Percentiles rank a stretch among this genome's conserved stretches.
Conservation (phyloP, 2,113 vertebrate genomes). For the Vulpes vulpes region DNA sequence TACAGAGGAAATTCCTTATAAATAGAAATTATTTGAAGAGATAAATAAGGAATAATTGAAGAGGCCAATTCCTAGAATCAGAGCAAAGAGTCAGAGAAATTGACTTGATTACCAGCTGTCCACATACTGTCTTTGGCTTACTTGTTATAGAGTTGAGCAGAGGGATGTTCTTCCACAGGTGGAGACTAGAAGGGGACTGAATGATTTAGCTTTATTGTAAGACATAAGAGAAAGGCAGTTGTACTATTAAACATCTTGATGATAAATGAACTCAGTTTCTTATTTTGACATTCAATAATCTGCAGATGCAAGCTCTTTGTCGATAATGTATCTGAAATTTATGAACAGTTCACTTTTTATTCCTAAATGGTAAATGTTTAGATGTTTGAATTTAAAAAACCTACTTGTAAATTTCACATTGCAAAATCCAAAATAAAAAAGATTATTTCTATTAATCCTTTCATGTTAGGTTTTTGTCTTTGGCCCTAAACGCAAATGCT, state of each 20-base stretch:
- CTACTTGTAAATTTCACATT: neutral
- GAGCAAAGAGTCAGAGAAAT: neutral
- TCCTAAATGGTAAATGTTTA: neutral
- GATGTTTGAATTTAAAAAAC: neutral
- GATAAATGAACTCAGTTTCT: conserved; percentile 5
- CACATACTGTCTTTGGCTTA: neutral
- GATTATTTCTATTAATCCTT: neutral
- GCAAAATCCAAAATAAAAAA: neutral
- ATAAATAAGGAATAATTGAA: neutral
- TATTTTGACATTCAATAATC: conserved; percentile 24
- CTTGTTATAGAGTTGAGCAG: neutral
- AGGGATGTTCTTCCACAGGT: neutral
- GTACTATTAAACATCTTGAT: neutral
- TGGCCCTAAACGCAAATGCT: neutral
- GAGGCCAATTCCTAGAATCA: neutral
- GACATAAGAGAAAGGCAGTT: neutral
- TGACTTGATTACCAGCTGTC: neutral
- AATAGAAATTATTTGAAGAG: neutral
- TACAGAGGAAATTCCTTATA: neutral
- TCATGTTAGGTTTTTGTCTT: neutral
- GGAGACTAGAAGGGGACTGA: neutral
- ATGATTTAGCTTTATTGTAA: neutral
- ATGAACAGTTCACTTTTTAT: neutral
- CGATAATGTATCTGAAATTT: neutral
- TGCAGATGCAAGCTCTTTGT: neutral